Evolutionary conservation across 2,888 invertebrate species (phyloP).

Genomic region (Idaea straminata): DNA sequence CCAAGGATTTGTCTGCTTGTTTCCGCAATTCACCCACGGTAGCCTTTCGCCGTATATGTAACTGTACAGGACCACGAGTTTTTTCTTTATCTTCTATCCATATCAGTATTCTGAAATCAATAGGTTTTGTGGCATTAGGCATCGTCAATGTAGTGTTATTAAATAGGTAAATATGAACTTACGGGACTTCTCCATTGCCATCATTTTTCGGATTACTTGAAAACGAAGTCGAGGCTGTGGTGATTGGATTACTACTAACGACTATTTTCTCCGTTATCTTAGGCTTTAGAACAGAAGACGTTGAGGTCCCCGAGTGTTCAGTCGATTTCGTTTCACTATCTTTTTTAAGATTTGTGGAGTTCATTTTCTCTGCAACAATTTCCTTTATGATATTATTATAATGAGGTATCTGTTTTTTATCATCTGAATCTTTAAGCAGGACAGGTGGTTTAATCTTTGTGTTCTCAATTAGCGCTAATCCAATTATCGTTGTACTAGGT

Average conservation of each 20-base stretch:
- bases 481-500: constrained; percentile 1
- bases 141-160: neutral
- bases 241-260: neutral
- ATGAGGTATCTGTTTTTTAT: neutral
- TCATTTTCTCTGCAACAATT: neutral
- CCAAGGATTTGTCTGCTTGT: constrained; percentile 85
- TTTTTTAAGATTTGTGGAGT: neutral
- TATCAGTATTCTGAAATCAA: constrained; percentile 83
- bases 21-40: constrained; percentile 84
- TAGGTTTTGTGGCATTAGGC: neutral
- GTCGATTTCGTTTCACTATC: neutral
- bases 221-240: neutral
- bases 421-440: neutral
- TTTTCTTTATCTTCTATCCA: constrained; percentile 90
- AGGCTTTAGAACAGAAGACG: neutral
- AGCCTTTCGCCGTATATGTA: constrained; percentile 81
- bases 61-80: constrained; percentile 88
- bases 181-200: constrained; percentile 41
- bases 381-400: neutral
- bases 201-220: constrained; percentile 16
- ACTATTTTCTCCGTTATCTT: neutral
- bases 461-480: neutral
- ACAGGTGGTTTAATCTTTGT: neutral
- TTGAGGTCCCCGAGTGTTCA: neutral
- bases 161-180: constrained; percentile 34